These are phyloP conservation scores for Papilio protenor DNA, from an alignment of 2,888 invertebrate genomes.

Conservation along the genomic window DNA sequence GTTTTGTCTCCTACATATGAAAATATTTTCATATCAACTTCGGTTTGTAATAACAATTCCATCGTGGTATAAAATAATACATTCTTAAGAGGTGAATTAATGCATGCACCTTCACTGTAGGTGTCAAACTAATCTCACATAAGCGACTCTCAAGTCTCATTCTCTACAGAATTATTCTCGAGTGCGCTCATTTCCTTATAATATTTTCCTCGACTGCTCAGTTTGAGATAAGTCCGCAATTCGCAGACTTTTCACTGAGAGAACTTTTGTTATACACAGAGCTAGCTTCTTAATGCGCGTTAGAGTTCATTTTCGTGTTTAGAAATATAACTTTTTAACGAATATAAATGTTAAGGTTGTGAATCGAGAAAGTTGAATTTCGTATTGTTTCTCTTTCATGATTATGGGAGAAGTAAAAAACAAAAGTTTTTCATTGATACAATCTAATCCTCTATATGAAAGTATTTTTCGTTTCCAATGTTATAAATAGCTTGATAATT, in stretches of 20 bases:
- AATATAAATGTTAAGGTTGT: conserved; percentile 22
- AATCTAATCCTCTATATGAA: neutral
- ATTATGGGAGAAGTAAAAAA: neutral
- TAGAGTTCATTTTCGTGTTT: conserved; percentile 33
- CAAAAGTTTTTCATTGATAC: neutral
- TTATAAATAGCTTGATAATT: neutral
- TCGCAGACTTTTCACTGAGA: conserved; percentile 19
- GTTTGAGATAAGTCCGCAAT: conserved; percentile 40
- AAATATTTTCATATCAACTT: conserved; percentile 8
- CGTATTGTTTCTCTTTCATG: conserved; percentile 45
- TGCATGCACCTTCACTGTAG: conserved; percentile 27
- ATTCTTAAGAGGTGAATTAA: conserved; percentile 42
- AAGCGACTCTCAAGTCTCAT: conserved; percentile 3
- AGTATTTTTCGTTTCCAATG: neutral
- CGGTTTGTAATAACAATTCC: neutral
- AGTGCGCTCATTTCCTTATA: conserved; percentile 33
- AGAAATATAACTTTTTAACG: conserved; percentile 19
- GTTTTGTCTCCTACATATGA: neutral
- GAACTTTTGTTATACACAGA: conserved; percentile 34
- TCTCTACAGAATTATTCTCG: conserved; percentile 29
- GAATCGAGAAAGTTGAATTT: conserved; percentile 1
- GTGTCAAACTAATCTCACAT: conserved; percentile 32
- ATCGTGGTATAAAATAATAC: conserved; percentile 7
- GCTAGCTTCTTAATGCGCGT: neutral
- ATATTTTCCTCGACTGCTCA: conserved; percentile 38